These are phyloP conservation scores for Lepus townsendii DNA, from an alignment of 2,797 vertebrate genomes.

Conservation along the genomic window DNA sequence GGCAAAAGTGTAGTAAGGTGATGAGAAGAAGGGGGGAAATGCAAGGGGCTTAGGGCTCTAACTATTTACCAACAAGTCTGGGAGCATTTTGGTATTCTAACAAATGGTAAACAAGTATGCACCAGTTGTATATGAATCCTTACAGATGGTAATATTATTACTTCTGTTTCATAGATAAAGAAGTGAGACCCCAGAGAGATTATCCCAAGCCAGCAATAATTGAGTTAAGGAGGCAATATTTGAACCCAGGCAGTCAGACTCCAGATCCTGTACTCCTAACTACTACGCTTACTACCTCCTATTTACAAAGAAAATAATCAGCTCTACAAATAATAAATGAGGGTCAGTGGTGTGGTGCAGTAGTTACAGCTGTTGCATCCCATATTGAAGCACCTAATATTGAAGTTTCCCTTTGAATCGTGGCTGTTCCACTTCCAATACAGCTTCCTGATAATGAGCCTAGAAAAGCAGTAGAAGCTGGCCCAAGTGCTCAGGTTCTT, in stretches of 20 bases:
- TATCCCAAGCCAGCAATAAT: background rate
- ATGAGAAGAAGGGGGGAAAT: background rate
- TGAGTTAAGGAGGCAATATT: background rate
- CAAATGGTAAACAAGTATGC: background rate
- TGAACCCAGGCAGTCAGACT: background rate
- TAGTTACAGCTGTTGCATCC: too few relatives aligned
- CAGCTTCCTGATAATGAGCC: too few relatives aligned
- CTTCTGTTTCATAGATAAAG: background rate
- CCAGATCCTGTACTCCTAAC: background rate
- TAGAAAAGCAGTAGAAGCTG: too few relatives aligned
- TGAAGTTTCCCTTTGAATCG: too few relatives aligned
- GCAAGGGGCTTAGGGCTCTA: background rate
- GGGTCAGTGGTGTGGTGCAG: too few relatives aligned
- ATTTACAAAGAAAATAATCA: constrained; percentile 47
- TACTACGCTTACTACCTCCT: background rate
- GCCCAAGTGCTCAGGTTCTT: too few relatives aligned
- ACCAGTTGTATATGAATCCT: background rate
- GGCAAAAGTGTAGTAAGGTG: background rate
- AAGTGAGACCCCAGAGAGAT: background rate
- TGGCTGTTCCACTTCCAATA: too few relatives aligned
- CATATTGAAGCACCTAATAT: too few relatives aligned
- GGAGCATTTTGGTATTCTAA: background rate
- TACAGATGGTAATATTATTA: background rate
- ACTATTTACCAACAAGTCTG: background rate
- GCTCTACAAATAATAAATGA: background rate